Conservation (phyloP, 2,113 vertebrate species). For the Hydrochoerus hydrochaeris region DNA sequence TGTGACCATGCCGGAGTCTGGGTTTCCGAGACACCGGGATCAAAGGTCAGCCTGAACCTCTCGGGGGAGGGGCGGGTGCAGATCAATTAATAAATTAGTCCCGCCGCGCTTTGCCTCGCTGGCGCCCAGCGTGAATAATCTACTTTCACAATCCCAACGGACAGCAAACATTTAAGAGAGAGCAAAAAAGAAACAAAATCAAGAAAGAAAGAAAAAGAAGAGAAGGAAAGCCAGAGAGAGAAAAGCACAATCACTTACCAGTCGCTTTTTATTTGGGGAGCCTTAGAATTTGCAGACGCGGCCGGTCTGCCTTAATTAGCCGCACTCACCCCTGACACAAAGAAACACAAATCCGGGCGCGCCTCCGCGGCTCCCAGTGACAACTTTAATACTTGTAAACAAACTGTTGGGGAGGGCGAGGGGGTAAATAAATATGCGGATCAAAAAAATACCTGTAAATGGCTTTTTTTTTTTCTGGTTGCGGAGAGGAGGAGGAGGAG, state of each 20-base stretch:
- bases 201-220: neutral
- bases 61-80: constrained; percentile 89
- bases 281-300: constrained; percentile 91
- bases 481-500: constrained; percentile 82
- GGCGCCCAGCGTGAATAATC: constrained; percentile 85
- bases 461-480: constrained; percentile 82
- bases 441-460: constrained; percentile 86
- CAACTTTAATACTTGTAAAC: constrained; percentile 89
- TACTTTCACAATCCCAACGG: constrained; percentile 87
- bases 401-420: constrained; percentile 82
- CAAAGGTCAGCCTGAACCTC: constrained; percentile 96
- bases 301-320: constrained; percentile 92
- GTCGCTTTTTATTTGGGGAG: constrained; percentile 92
- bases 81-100: constrained; percentile 92
- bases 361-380: constrained; percentile 87
- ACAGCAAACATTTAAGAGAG: constrained; percentile 76
- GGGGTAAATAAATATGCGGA: constrained; percentile 82
- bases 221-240: constrained; percentile 57
- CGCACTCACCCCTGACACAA: constrained; percentile 92
- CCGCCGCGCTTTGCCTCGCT: constrained; percentile 85
- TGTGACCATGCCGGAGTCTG: constrained; percentile 86
- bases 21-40: constrained; percentile 91
- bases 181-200: constrained; percentile 4
- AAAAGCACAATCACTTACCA: constrained; percentile 94
- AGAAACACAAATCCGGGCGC: constrained; percentile 88